A percentile compares a stretch with the other conserved stretches of the same genome.
Conservation (phyloP, 2,888 invertebrate species). For the Lasioglossum pauxillum region DNA sequence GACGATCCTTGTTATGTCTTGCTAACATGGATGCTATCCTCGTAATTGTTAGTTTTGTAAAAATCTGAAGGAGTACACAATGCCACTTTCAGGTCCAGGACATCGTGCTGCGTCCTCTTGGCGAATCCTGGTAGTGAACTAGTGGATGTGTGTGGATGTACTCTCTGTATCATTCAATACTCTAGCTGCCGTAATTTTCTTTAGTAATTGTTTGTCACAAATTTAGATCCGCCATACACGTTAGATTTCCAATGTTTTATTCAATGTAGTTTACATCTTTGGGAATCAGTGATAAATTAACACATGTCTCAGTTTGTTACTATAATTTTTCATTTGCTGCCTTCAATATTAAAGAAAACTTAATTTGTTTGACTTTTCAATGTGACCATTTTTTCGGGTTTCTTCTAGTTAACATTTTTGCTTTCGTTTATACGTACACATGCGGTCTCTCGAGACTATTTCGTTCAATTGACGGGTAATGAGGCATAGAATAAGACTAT, state of each 20-base stretch:
- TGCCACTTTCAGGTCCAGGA: conserved; percentile 74
- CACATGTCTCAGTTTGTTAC: background rate
- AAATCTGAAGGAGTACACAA: background rate
- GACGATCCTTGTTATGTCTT: background rate
- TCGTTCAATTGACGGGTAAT: background rate
- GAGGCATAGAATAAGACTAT: background rate
- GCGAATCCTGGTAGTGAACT: conserved; percentile 75
- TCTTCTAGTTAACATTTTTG: background rate
- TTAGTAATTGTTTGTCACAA: background rate
- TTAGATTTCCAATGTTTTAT: background rate
- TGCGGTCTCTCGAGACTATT: background rate
- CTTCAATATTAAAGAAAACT: background rate
- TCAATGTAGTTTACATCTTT: background rate
- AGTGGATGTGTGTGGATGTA: no score
- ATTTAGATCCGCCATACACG: background rate
- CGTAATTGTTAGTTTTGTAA: background rate
- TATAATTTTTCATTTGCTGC: background rate
- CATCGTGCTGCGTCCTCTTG: conserved; percentile 76
- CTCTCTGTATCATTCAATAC: background rate
- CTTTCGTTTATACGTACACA: background rate
- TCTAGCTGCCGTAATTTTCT: background rate
- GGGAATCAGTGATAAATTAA: background rate
- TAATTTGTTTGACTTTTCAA: background rate
- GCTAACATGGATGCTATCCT: background rate
- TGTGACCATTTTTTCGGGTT: background rate